Evolutionary conservation across 2,113 vertebrate genomes (phyloP), one percentile per base, ranked within the genome.

Genomic region (Gymnorhina tibicen): DNA sequence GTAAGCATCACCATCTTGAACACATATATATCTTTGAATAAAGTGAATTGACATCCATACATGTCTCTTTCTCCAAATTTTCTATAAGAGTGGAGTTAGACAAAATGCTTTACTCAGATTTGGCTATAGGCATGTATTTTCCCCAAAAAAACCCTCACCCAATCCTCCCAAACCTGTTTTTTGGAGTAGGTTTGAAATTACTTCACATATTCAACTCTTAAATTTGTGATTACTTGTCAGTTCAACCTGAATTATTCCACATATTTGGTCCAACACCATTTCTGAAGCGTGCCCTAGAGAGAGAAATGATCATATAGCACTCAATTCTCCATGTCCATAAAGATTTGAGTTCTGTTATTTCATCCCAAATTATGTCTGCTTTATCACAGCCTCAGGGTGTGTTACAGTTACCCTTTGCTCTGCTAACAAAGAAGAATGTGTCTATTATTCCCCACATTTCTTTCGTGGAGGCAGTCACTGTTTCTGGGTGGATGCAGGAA

Each of bases 131-230:
- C 39, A 84, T 84, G 27, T 50, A 26, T 94, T 94, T 74, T 15
- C 13, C 35, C 4, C 0, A 0, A 3, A 21, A 60, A 87, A 41
- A 0, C 8, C 33, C n/a, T 63, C 55, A 10, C 3, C 18, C 41
- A 67, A 50, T 52, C 49, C 32, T 88, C 77, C 84, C 73, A 85
- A 89, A 81, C 42, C 47, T 87, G n/a, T 78, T 55, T 80, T 72
- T 83, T 89, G 33, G 66, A 94, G 37, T 66, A 73, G 24, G 7
- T 77, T 92, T 88, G 46, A 79, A 83, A 92, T 93, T 67, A 41
- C 73, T 91, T 91, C 93, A 92, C 24, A 81, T 93, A 63, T 26
- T 89, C 46, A 84, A 58, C 68, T 81, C 76, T 81, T 84, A 77
- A 70, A 87, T 86, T 80, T 84, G 15, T 88, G 88, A 80, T 86